Conservation (phyloP, 2,797 vertebrate species). For the Acanthurus leucopareius region DNA sequence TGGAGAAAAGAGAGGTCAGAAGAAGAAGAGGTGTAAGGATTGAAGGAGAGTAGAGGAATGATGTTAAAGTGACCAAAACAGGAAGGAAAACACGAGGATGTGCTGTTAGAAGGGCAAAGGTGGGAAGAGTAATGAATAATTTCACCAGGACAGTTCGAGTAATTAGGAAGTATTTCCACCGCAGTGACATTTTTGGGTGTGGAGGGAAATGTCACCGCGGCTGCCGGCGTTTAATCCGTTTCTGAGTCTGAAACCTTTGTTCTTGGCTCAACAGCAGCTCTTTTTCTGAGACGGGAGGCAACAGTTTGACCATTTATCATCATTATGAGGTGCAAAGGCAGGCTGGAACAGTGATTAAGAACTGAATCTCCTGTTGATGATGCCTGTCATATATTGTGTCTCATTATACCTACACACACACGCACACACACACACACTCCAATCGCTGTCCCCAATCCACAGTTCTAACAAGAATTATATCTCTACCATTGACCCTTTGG, state of each 20-base stretch:
- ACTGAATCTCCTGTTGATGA: constrained; percentile 71
- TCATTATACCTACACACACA: constrained; percentile 45
- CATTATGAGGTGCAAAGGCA: constrained; percentile 76
- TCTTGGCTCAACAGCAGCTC: constrained; percentile 47
- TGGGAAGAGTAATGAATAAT: constrained; percentile 65
- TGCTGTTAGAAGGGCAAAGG: constrained; percentile 45
- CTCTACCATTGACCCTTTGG: constrained; percentile 56
- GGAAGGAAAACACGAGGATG: constrained; percentile 30
- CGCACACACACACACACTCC: constrained; percentile 9
- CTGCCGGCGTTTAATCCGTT: constrained; percentile 64
- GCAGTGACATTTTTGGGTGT: constrained; percentile 54
- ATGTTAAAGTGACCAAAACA: constrained; percentile 39
- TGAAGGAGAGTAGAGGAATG: constrained; percentile 32
- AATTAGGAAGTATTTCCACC: constrained; percentile 52
- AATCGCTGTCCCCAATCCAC: constrained; percentile 41
- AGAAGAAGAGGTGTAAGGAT: constrained; percentile 33
- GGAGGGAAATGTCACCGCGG: constrained; percentile 53
- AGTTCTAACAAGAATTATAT: constrained; percentile 56
- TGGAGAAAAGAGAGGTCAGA: constrained; percentile 19
- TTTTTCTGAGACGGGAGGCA: constrained; percentile 58
- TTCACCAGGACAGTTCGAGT: constrained; percentile 53
- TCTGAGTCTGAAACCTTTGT: constrained; percentile 47
- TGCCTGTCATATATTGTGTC: constrained; percentile 70
- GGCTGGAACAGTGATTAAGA: constrained; percentile 79
- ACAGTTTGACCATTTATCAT: constrained; percentile 79